Evolutionary conservation across 1,140 invertebrate genomes (phyloP).

Genomic region (Nasonia vitripennis): DNA sequence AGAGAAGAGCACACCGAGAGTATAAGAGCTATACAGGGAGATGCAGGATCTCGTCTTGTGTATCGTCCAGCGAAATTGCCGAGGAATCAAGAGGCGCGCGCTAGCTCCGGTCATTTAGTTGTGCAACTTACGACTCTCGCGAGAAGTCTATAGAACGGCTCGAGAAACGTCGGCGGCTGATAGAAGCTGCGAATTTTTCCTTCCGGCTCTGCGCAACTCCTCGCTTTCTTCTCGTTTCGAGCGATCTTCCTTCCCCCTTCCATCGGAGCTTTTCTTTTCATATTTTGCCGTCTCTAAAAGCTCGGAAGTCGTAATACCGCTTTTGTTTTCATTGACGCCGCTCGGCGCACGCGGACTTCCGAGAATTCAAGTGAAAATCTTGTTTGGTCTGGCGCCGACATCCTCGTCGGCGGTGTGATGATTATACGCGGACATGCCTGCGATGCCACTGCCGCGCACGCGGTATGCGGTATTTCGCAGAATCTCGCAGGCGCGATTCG

Average conservation of each 20-base stretch:
- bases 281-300: background rate
- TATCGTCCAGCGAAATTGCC: slow-evolving; percentile 23
- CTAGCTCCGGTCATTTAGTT: slow-evolving; percentile 21
- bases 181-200: background rate
- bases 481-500: background rate
- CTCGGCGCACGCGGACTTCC: too few relatives aligned
- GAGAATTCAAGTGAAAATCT: too few relatives aligned
- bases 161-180: background rate
- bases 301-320: too few relatives aligned
- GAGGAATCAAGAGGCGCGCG: slow-evolving; percentile 11
- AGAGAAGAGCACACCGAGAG: background rate
- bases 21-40: background rate
- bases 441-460: too few relatives aligned
- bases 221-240: background rate
- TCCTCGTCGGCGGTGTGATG: too few relatives aligned
- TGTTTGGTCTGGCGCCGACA: too few relatives aligned
- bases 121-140: slow-evolving; percentile 22
- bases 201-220: background rate
- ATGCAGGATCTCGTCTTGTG: background rate
- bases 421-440: too few relatives aligned
- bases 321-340: too few relatives aligned
- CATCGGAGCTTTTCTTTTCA: background rate
- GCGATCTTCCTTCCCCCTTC: too few relatives aligned
- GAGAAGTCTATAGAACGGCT: too few relatives aligned
- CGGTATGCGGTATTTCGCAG: background rate